These are phyloP conservation scores for Lypha dubia DNA, from an alignment of 2,888 invertebrate species.

Conservation along the genomic window DNA sequence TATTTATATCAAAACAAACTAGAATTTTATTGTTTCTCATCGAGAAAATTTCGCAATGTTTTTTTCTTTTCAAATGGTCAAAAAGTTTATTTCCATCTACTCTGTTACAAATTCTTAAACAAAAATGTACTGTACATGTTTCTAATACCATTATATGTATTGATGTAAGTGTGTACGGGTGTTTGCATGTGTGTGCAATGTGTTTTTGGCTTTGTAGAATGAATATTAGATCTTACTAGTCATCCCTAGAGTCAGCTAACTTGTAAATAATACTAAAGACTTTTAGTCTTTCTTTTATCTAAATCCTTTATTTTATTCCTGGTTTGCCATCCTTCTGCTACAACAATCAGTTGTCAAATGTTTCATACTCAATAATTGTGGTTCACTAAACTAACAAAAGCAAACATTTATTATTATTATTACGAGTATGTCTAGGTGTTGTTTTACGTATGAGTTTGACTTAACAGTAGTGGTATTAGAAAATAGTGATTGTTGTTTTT, in stretches of 20 bases:
- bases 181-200: not conserved
- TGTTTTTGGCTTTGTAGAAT: not conserved
- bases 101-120: not conserved
- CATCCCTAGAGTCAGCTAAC: not conserved
- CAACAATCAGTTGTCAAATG: conserved; percentile 53
- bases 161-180: too few species aligned
- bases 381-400: conserved; percentile 48
- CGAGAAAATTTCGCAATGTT: conserved; percentile 1
- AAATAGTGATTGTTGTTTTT: not conserved
- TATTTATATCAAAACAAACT: conserved; percentile 46
- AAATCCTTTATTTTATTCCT: conserved; percentile 17
- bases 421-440: not conserved
- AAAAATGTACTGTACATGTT: not conserved
- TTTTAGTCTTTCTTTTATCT: conserved; percentile 17
- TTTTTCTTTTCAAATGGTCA: conserved; percentile 16
- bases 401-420: not conserved
- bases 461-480: not conserved
- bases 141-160: too few species aligned
- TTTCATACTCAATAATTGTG: conserved; percentile 59
- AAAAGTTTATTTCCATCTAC: not conserved
- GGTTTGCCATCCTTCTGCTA: not conserved
- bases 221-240: not conserved
- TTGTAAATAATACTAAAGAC: conserved; percentile 39
- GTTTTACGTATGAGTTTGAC: not conserved
- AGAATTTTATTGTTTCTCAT: conserved; percentile 30